phyloP scores from a whole-genome alignment of 2,113 vertebrate genomes.

The Bubo bubo region DNA sequence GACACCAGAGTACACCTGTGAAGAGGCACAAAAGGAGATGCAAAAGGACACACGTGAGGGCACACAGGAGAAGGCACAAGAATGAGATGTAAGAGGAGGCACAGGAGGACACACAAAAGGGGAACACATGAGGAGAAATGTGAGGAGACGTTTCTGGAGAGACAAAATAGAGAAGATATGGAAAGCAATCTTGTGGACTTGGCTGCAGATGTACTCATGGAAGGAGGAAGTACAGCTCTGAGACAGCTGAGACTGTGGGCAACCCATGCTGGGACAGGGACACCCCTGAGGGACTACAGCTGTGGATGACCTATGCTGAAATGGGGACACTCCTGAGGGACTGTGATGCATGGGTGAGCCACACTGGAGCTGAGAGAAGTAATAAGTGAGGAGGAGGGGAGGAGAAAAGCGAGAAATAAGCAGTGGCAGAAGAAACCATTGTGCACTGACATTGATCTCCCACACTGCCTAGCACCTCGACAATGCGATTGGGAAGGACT shows the following conservation, averaged over 20 bases:
- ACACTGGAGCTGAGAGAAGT: not conserved
- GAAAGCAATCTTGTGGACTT: not conserved
- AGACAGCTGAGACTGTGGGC: not conserved
- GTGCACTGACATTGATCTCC: rapidly evolving
- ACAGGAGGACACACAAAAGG: not conserved
- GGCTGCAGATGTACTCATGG: not conserved
- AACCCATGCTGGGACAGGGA: not conserved
- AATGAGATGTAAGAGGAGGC: not conserved
- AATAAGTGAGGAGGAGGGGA: not conserved
- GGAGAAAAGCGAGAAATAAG: not conserved
- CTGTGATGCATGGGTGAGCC: not conserved
- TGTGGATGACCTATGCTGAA: not conserved
- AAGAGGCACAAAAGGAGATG: not conserved
- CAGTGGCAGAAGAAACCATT: not conserved
- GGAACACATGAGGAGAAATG: not conserved
- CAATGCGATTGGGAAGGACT: not conserved
- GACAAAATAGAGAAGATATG: not conserved
- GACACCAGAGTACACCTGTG: not conserved
- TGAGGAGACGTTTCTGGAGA: not conserved
- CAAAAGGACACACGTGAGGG: not conserved
- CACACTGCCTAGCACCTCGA: not conserved
- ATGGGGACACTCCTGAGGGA: not conserved
- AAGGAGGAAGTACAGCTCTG: not conserved
- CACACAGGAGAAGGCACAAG: not conserved
- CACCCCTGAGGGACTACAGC: not conserved